These are phyloP conservation scores for Danionella cerebrum DNA, from an alignment of 2,113 vertebrate species.

Conservation along the genomic window DNA sequence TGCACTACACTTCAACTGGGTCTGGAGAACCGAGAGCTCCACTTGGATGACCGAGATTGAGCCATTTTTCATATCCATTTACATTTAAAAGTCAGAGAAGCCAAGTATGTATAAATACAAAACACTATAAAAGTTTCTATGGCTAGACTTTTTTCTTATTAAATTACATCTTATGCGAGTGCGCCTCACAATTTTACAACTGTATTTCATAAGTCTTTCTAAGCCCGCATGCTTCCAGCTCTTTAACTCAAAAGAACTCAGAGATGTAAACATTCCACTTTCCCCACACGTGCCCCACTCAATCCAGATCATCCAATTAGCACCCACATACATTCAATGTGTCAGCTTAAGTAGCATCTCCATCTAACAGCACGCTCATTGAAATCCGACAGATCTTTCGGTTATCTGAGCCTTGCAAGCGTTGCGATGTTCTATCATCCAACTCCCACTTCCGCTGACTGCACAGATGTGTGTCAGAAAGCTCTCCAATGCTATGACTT, in stretches of 20 bases:
- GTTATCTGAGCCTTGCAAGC: background rate
- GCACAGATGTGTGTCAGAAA: constrained; percentile 22
- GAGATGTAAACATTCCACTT: background rate
- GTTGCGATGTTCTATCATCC: background rate
- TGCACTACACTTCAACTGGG: no score
- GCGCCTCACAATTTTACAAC: background rate
- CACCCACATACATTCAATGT: background rate
- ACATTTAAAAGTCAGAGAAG: no score
- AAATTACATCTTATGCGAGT: background rate
- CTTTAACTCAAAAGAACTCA: background rate
- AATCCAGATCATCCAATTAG: background rate
- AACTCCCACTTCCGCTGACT: constrained; percentile 6
- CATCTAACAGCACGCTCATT: background rate
- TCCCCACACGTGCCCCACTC: background rate
- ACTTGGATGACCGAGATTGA: no score
- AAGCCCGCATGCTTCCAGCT: background rate
- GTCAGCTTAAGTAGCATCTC: background rate
- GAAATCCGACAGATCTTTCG: constrained; percentile 10
- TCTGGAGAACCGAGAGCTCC: no score
- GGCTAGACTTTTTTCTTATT: no score
- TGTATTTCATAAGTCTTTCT: background rate
- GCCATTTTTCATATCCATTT: no score
- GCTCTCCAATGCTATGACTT: background rate
- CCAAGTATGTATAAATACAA: no score
- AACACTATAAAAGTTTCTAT: no score